Conservation (phyloP, 2,113 vertebrate species). For the Hiodon tergisus region DNA sequence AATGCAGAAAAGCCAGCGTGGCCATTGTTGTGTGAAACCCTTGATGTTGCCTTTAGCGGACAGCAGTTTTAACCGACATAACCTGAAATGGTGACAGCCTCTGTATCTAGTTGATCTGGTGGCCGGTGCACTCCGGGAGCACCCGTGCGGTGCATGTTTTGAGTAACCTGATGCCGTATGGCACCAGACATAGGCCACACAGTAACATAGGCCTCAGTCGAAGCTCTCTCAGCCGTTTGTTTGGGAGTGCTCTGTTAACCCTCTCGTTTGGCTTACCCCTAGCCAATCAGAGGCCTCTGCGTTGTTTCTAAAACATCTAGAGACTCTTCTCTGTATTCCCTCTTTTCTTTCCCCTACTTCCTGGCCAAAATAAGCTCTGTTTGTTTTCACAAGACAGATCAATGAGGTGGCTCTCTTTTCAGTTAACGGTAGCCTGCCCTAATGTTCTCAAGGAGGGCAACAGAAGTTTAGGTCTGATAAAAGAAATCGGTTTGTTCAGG, state of each 20-base stretch:
- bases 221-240: slow-evolving; percentile 44
- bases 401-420: slow-evolving; percentile 27
- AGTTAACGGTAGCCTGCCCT: slow-evolving; percentile 25
- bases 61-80: slow-evolving; percentile 22
- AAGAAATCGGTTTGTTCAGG: slow-evolving; percentile 18
- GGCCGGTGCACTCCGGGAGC: slow-evolving; percentile 39
- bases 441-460: slow-evolving; percentile 36
- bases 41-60: slow-evolving; percentile 46
- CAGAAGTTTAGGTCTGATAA: slow-evolving; percentile 47
- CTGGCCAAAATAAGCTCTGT: slow-evolving; percentile 50
- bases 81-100: slow-evolving; percentile 23
- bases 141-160: slow-evolving; percentile 39
- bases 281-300: slow-evolving; percentile 28
- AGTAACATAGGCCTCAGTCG: slow-evolving; percentile 43
- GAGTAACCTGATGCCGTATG: slow-evolving; percentile 27
- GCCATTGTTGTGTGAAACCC: slow-evolving; percentile 44
- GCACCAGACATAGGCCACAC: slow-evolving; percentile 43
- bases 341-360: slow-evolving; percentile 27
- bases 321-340: slow-evolving; percentile 36
- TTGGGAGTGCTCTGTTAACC: slow-evolving; percentile 50
- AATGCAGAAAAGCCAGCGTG: slow-evolving; percentile 65
- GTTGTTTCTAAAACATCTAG: slow-evolving; percentile 40
- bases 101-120: slow-evolving; percentile 46
- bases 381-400: slow-evolving; percentile 55
- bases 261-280: slow-evolving; percentile 52